Percentiles rank a stretch among this genome's conserved stretches.
Evolutionary conservation across 2,113 vertebrate species (phyloP).

Genomic region (Loxodonta africana): DNA sequence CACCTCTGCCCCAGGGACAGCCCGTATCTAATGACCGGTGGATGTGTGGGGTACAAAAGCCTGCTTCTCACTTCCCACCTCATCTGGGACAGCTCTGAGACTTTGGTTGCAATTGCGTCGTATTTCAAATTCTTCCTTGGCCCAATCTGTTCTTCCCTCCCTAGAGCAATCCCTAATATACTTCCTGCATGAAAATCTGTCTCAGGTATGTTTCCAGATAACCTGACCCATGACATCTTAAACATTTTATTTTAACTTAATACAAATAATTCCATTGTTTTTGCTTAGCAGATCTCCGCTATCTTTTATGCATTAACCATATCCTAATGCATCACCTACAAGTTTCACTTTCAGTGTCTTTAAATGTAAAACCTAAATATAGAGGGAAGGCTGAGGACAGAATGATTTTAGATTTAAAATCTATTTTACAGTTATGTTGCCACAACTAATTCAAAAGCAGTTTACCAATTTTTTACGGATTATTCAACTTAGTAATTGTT

Average conservation of each 20-base stretch:
- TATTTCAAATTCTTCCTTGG: neutral
- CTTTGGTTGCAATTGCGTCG: neutral
- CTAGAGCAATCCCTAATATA: neutral
- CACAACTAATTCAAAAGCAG: constrained; percentile 20
- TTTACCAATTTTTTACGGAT: neutral
- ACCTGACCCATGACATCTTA: neutral
- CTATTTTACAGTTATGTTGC: neutral
- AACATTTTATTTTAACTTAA: constrained; percentile 36
- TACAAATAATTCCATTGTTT: neutral
- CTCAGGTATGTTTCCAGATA: neutral
- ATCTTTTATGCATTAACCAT: neutral
- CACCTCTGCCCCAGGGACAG: neutral
- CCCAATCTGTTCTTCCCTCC: neutral
- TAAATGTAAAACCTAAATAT: neutral
- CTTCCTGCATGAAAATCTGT: neutral
- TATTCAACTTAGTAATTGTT: neutral
- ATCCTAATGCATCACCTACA: neutral
- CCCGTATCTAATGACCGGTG: neutral
- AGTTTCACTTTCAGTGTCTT: constrained; percentile 4
- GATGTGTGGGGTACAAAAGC: accelerated
- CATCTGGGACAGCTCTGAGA: neutral
- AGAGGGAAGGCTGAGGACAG: neutral
- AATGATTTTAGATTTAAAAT: constrained; percentile 18
- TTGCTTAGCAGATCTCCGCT: neutral
- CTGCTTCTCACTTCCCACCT: accelerated